Percentiles rank a stretch among this genome's conserved stretches.
phyloP scores from a whole-genome alignment of 1,140 invertebrate genomes.

The Zaprionus capensis region DNA sequence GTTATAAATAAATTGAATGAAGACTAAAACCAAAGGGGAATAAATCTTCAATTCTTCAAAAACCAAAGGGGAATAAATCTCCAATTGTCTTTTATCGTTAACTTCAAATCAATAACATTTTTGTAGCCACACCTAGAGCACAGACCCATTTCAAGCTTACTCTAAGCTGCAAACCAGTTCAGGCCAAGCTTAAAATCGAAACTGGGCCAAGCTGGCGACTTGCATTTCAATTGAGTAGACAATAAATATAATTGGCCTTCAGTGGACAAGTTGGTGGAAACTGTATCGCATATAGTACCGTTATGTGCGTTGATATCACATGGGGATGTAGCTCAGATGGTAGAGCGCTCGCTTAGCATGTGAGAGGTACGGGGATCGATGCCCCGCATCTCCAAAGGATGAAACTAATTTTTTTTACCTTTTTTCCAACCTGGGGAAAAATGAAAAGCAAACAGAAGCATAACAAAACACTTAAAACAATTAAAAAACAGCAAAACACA shows the following conservation, averaged over 20 bases:
- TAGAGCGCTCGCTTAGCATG: conserved; percentile 94
- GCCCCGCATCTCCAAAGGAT: conserved; percentile 56
- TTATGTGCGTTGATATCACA: conserved; percentile 11
- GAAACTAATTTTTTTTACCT: neutral
- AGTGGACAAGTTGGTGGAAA: neutral
- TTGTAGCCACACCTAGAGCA: conserved; percentile 25
- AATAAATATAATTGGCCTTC: conserved; percentile 9
- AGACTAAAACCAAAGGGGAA: neutral
- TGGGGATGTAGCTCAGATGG: conserved; percentile 87
- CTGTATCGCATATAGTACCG: conserved; percentile 23
- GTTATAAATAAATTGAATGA: too few species aligned
- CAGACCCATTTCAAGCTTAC: neutral
- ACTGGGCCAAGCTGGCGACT: conserved; percentile 14
- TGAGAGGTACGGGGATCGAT: conserved; percentile 93
- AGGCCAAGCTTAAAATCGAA: conserved; percentile 34
- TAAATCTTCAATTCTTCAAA: neutral
- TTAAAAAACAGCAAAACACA: conserved; percentile 78
- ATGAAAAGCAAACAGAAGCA: conserved; percentile 12
- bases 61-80: neutral
- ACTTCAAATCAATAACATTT: neutral
- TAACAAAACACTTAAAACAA: conserved; percentile 78
- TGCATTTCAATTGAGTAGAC: conserved; percentile 48
- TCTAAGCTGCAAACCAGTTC: conserved; percentile 64
- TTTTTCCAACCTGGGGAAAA: conserved; percentile 2
- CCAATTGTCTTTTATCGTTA: neutral